Evolutionary conservation across 1,140 invertebrate genomes (phyloP), one percentile per base, ranked within the genome.

Genomic region (Aphidius ervi): DNA sequence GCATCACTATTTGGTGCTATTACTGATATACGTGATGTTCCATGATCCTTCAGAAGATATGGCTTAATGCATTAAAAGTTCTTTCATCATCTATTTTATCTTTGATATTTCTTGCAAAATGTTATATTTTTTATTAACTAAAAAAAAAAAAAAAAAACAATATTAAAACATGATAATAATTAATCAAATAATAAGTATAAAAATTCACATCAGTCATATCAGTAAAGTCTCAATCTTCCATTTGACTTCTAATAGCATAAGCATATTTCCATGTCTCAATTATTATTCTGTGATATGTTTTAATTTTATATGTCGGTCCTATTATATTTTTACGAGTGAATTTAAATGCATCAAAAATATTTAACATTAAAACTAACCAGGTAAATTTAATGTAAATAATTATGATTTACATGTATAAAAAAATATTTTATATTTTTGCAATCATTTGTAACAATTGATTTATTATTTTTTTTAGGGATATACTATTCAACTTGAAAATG

Each of bases 241-340:
- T 73, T 68, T 88, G 82, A 5, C 88, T 89, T 61, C 95, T 83
- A 53, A 86, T 84, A 0, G 94, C 94, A 72, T 90, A 98, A 0
- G 91, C 92, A 77, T 92, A 94, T 75, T 99, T 99, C 65, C 94
- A 90, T 0, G 94, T 86, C 76, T 99, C 97, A 10, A 89, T 82
- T 37, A 16, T 16, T 16, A 97, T 90, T 62, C 92, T 85, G 71
- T 97, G 94, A 74, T 92, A 89, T 1, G 91, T 74, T 6, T 85
- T 64, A 46, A 77, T 75, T n/a, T 71, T 70, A 6, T 76, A 62
- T 1, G 72, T 57, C 0, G 16, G 16, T 16, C 16, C 16, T 16
- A 16, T 16, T 16, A 16, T 16, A 16, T 16, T 16, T 16, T 16
- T 16, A 16, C 16, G 1, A 16, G 16, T 57, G 40, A 62, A 62